phyloP scores from a whole-genome alignment of 1,140 invertebrate genomes.

The Ephestia elutella region DNA sequence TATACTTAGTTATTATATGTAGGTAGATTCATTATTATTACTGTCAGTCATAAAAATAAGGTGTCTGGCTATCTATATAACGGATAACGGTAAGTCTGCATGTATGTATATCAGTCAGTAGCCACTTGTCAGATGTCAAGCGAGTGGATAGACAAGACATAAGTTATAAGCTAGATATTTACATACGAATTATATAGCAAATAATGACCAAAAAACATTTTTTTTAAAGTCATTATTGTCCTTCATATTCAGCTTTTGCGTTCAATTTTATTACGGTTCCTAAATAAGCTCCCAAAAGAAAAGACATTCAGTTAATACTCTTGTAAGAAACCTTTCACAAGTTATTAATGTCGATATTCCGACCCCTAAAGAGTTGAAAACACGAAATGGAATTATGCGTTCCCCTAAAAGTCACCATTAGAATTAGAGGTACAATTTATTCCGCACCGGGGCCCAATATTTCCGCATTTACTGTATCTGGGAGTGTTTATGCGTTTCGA shows the following conservation, averaged over 20 bases:
- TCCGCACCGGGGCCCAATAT: slow-evolving; percentile 39
- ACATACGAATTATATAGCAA: too few relatives aligned
- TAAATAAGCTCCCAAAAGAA: slow-evolving; percentile 19
- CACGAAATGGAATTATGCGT: slow-evolving; percentile 67
- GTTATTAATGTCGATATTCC: slow-evolving; percentile 62
- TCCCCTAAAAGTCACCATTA: slow-evolving; percentile 63
- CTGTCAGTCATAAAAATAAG: too few relatives aligned
- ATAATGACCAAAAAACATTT: background rate
- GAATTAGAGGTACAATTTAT: slow-evolving; percentile 63
- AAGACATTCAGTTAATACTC: slow-evolving; percentile 40
- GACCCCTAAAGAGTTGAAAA: slow-evolving; percentile 66
- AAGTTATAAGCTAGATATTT: too few relatives aligned
- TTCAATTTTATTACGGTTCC: background rate
- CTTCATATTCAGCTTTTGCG: too few relatives aligned
- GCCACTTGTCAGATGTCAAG: too few relatives aligned
- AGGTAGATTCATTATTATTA: too few relatives aligned
- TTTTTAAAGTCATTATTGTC: background rate
- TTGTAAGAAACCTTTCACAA: slow-evolving; percentile 62
- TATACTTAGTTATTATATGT: too few relatives aligned
- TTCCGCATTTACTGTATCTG: slow-evolving; percentile 29
- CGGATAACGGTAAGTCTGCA: too few relatives aligned
- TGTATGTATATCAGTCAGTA: too few relatives aligned
- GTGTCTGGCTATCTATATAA: too few relatives aligned
- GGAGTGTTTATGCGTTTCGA: background rate
- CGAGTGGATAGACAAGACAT: too few relatives aligned